A percentile compares a stretch with the other conserved stretches of the same genome.
These are phyloP conservation scores for Pseudorasbora parva DNA, from an alignment of 2,113 vertebrate species.

Conservation along the genomic window DNA sequence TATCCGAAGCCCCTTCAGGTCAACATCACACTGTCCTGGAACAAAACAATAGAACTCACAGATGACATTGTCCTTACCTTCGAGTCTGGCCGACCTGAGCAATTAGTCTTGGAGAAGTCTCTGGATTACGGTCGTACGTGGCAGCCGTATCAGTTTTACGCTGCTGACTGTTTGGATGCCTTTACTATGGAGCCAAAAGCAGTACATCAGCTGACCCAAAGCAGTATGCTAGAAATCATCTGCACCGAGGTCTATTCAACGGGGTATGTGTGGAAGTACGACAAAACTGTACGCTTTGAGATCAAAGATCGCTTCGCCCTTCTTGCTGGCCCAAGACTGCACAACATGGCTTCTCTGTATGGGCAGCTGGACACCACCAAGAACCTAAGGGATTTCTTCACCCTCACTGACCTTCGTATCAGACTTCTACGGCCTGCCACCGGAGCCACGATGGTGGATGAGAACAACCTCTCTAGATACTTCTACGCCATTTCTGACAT, in stretches of 20 bases:
- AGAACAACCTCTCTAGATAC: conserved; percentile 92
- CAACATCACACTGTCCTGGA: conserved; percentile 97
- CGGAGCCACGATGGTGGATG: conserved; percentile 93
- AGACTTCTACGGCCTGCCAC: conserved; percentile 91
- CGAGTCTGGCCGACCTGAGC: conserved; percentile 94
- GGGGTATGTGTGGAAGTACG: conserved; percentile 92
- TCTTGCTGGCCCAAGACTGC: conserved; percentile 93
- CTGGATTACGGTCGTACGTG: conserved; percentile 94
- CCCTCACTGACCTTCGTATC: conserved; percentile 94
- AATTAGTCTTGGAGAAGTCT: conserved; percentile 97
- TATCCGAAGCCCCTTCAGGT: conserved; percentile 93
- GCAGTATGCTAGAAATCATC: conserved; percentile 94
- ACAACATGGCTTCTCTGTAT: conserved; percentile 98
- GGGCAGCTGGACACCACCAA: conserved; percentile 98
- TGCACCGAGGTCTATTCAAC: conserved; percentile 98
- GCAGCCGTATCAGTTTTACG: conserved; percentile 98
- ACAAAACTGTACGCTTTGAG: conserved; percentile 97
- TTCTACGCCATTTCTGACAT: conserved; percentile 99
- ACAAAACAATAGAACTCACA: conserved; percentile 97
- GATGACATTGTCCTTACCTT: conserved; percentile 98
- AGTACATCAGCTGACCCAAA: conserved; percentile 90
- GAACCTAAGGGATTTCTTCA: conserved; percentile 98
- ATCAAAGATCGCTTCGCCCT: conserved; percentile 98
- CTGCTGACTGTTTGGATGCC: conserved; percentile 95
- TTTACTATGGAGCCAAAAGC: conserved; percentile 98